Conservation (phyloP, 2,113 vertebrate species). For the Megalops atlanticus region DNA sequence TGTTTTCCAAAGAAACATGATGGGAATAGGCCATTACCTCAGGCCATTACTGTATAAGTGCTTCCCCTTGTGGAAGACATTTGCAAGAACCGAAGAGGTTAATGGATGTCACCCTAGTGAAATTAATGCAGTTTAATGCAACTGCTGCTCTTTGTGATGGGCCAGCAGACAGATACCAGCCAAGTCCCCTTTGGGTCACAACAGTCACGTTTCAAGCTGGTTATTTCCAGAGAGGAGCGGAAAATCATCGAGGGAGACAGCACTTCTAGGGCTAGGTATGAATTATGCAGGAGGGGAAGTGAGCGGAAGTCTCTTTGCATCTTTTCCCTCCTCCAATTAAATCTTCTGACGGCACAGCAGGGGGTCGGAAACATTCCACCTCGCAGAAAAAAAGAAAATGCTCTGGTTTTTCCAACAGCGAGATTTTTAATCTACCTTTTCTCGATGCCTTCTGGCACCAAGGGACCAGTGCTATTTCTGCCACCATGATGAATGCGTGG, state of each 20-base stretch:
- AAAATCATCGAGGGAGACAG: not conserved
- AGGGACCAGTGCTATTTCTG: conserved; percentile 38
- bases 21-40: not conserved
- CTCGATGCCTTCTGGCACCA: not conserved
- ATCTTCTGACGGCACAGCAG: conserved; percentile 27
- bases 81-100: conserved; percentile 10
- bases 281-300: conserved; percentile 46
- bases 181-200: not conserved
- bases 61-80: not conserved
- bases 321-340: conserved; percentile 41
- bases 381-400: not conserved
- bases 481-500: conserved; percentile 44
- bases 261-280: conserved; percentile 35
- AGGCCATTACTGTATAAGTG: not conserved
- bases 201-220: not conserved
- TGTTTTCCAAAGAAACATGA: not conserved
- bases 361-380: conserved; percentile 6
- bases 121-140: not conserved
- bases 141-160: not conserved
- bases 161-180: not conserved
- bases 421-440: conserved; percentile 24
- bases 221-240: not conserved
- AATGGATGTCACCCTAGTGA: not conserved
- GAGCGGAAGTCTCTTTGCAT: conserved; percentile 39
- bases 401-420: conserved; percentile 7